Evolutionary conservation across 2,797 vertebrate species (phyloP).

Genomic region (Lutjanus argentimaculatus): DNA sequence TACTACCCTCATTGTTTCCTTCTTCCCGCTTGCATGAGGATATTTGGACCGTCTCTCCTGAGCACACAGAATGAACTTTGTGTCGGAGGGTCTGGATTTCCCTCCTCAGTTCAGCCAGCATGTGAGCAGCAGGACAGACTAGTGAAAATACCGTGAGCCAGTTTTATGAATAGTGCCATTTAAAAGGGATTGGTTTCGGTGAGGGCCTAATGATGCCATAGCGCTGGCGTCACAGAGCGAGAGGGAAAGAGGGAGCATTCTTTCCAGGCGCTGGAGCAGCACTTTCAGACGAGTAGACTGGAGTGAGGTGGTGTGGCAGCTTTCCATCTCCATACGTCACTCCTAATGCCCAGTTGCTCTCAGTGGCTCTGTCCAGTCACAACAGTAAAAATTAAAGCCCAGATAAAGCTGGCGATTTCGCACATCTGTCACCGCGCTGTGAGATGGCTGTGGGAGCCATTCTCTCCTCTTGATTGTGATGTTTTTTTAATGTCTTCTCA

Average conservation of each 20-base stretch:
- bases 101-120: slow-evolving; percentile 55
- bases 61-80: slow-evolving; percentile 50
- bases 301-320: slow-evolving; percentile 64
- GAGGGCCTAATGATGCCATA: slow-evolving; percentile 71
- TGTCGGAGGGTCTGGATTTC: slow-evolving; percentile 52
- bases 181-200: slow-evolving; percentile 70
- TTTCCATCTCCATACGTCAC: slow-evolving; percentile 69
- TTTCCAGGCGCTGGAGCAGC: slow-evolving; percentile 78
- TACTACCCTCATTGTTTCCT: slow-evolving; percentile 37
- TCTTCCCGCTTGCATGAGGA: slow-evolving; percentile 28
- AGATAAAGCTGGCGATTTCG: slow-evolving; percentile 42
- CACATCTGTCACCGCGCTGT: slow-evolving; percentile 48
- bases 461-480: slow-evolving; percentile 41
- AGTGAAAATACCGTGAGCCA: slow-evolving; percentile 59
- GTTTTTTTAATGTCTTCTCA: slow-evolving; percentile 35
- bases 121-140: slow-evolving; percentile 44
- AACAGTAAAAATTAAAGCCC: slow-evolving; percentile 39
- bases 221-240: slow-evolving; percentile 65
- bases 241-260: slow-evolving; percentile 64
- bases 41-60: slow-evolving; percentile 32
- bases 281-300: slow-evolving; percentile 61
- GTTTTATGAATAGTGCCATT: slow-evolving; percentile 83
- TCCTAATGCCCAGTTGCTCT: slow-evolving; percentile 53
- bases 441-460: slow-evolving; percentile 30
- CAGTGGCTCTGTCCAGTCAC: slow-evolving; percentile 52